Evolutionary conservation across 2,113 vertebrate species (phyloP), one percentile per base, ranked within the genome.

Genomic region (Chiloscyllium plagiosum): DNA sequence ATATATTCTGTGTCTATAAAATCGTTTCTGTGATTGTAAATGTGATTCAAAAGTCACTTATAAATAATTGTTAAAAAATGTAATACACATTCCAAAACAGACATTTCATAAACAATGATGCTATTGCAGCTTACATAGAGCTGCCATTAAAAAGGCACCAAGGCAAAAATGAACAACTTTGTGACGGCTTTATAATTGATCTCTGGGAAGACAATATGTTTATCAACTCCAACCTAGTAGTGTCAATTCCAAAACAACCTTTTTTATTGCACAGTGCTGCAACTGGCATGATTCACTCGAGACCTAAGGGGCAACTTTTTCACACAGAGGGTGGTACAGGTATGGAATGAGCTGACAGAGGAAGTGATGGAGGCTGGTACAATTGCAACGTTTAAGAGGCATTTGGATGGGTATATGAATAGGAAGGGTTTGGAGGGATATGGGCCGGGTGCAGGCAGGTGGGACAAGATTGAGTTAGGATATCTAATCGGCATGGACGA

Each of bases 151-250:
- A 94, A 95, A 95, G 42, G 66, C 69, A 95, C 69, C 20, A 95
- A 72, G 94, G 8, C 94, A 50, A 94, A 95, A 52, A 95, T 42
- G 24, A 95, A 76, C 68, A 95, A 76, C 42, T 68, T 94, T 95
- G 94, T 52, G 15, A 26, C 70, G 42, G 7, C 42, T 95, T 52
- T 19, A 95, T 95, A 76, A 95, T 95, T 70, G 94, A 47, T 95
- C 94, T 72, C 94, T 29, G 7, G 37, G 94, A 68, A 50, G 94
- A 69, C 69, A 95, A 52, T 17, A 13, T 33, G 42, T 72, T 69
- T 72, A 76, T 50, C 68, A 95, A 52, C 72, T 47, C 69, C 29
- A 50, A 72, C 24, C 94, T 10, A 72, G 5, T 26, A 22, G 26
- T 70, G 42, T 29, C 17, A 95, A 95, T 69, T 22, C 52, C 42